Conservation (phyloP, 2,797 vertebrate genomes). For the Dendrocincla tyrannina region DNA sequence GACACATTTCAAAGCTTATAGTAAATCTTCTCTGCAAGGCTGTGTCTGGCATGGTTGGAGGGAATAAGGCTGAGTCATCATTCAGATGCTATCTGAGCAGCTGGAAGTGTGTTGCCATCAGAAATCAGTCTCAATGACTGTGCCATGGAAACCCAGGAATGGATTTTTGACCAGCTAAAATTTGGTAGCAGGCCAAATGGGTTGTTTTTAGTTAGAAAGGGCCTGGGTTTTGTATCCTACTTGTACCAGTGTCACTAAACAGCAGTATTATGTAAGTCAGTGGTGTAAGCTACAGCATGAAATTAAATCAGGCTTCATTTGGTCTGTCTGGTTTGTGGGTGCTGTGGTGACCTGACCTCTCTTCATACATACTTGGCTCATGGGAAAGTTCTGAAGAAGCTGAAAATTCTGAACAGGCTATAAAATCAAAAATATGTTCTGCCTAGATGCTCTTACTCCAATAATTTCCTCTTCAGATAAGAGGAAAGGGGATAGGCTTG, state of each 20-base stretch:
- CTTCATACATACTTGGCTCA: neutral
- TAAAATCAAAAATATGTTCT: slow-evolving; percentile 12
- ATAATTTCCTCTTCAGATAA: neutral
- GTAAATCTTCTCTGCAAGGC: slow-evolving; percentile 46
- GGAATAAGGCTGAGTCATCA: slow-evolving; percentile 55
- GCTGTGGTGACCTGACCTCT: slow-evolving; percentile 19
- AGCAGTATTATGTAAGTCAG: neutral
- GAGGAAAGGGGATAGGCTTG: neutral
- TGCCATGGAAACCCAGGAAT: slow-evolving; percentile 43
- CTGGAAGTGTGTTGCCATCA: slow-evolving; percentile 53
- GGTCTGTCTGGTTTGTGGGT: neutral
- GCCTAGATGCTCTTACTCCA: slow-evolving; percentile 24
- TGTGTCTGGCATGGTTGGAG: slow-evolving; percentile 48
- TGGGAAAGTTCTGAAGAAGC: slow-evolving; percentile 13
- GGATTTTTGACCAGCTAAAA: slow-evolving; percentile 19
- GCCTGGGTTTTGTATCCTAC: neutral
- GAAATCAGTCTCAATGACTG: slow-evolving; percentile 53
- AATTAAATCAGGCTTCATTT: slow-evolving; percentile 6
- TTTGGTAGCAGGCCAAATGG: neutral
- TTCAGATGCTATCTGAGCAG: slow-evolving; percentile 53
- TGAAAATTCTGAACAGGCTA: neutral
- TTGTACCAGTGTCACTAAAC: neutral
- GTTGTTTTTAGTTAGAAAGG: neutral
- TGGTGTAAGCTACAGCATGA: neutral
- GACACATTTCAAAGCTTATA: slow-evolving; percentile 45